Base-by-base conservation (phyloP, 2,113 vertebrate genomes). In the Rhadina sibilatrix region DNA sequence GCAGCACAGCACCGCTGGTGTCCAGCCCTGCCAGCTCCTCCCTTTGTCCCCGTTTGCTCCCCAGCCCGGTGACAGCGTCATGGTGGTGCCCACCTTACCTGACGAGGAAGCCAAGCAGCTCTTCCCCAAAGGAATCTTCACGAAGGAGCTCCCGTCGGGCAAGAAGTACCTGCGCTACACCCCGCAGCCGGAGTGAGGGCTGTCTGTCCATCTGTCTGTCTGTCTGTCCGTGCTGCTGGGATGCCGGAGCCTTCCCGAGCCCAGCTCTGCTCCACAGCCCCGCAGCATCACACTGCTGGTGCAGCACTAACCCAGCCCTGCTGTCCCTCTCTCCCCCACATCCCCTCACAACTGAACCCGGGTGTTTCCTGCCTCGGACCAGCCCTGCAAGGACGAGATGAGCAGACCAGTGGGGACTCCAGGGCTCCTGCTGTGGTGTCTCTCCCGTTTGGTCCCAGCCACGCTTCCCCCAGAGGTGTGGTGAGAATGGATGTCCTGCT, bases 161-260 rank as follows among this genome's bases (percentile, higher is more conserved):
- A 99, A 99, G 97, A 99, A 98, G 46, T 99, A 99, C 97, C 97
- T 99, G 91, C 99, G 99, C 61, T 99, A 98, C 93, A 99, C 99
- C 7, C 98, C 98, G 1, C 98, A 99, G 86, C 98, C 98, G 0
- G 90, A 96, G 64, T 95, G 91, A 97, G 11, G 5, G 17, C 17
- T 18, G 21, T 11, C 49, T 11, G 24, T 9, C 33, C 37, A 50
- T 31, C n/a, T n/a, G n/a, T n/a, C n/a, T 10, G 21, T 24, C 53
- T 12, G 54, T 31, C 68, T 0, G 0, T 4, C 74, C 3, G 0
- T 40, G 66, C 77, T 2, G 1, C n/a, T 0, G 1, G n/a, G 49
- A 50, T n/a, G 85, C 57, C 3, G 0, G 87, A 93, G 59, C 80
- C 68, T 61, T 64, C 66, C 60, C 15, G 1, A 24, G 80, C 37